Conservation (phyloP, 2,113 vertebrate genomes). For the Leptocoma aspasia region DNA sequence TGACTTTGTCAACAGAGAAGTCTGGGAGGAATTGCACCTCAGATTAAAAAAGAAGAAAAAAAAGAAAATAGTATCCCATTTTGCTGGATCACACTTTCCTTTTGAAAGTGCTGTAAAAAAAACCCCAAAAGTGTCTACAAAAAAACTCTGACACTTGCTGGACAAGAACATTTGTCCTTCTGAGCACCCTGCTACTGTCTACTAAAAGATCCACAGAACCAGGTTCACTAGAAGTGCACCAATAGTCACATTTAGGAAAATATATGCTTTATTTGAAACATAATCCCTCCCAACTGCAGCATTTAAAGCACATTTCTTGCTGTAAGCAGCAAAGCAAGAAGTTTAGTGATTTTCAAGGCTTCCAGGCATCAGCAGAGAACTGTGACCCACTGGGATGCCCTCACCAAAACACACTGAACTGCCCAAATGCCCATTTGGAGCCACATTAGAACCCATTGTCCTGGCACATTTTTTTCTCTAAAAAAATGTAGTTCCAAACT, state of each 20-base stretch:
- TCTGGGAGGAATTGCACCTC: constrained; percentile 1
- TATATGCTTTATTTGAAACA: background rate
- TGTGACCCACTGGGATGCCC: background rate
- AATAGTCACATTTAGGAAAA: background rate
- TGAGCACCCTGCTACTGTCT: background rate
- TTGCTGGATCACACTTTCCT: background rate
- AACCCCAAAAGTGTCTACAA: background rate
- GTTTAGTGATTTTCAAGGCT: background rate
- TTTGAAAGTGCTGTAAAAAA: background rate
- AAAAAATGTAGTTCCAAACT: background rate
- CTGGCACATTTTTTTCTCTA: background rate
- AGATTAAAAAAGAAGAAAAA: background rate
- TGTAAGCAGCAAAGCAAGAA: background rate
- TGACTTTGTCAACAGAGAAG: background rate
- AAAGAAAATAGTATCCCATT: background rate
- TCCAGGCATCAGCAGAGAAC: background rate
- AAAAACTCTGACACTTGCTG: background rate
- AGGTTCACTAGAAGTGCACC: background rate
- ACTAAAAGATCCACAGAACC: background rate
- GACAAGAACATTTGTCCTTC: background rate
- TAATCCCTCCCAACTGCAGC: background rate
- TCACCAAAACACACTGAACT: background rate
- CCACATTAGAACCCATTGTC: background rate
- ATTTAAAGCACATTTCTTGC: background rate
- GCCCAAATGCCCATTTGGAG: background rate